Evolutionary conservation across 2,888 invertebrate species (phyloP).

Genomic region (Ophion costatus): DNA sequence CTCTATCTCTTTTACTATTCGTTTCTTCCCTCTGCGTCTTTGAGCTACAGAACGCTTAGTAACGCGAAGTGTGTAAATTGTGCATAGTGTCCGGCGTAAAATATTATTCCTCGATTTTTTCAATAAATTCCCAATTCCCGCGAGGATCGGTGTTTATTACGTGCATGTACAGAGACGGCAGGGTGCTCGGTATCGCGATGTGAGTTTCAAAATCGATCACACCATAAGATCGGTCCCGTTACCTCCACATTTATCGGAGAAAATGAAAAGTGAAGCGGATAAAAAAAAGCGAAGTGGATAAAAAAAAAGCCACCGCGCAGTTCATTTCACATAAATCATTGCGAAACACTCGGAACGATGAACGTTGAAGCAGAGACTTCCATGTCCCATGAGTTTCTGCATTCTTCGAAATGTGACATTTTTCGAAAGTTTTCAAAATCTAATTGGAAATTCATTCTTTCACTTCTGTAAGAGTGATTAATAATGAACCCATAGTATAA

Average conservation of each 20-base stretch:
- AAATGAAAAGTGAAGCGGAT: neutral
- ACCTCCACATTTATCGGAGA: neutral
- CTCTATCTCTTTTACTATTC: slow-evolving; percentile 2
- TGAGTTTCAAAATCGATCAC: slow-evolving; percentile 8
- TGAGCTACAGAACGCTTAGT: slow-evolving; percentile 20
- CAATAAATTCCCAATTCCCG: slow-evolving; percentile 16
- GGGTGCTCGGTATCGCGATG: slow-evolving; percentile 5
- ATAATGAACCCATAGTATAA: too few relatives aligned
- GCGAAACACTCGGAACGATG: neutral
- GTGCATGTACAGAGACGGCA: neutral
- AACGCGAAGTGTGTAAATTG: slow-evolving; percentile 28
- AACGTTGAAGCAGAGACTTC: too few relatives aligned
- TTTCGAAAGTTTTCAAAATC: neutral
- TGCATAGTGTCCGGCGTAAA: slow-evolving; percentile 8
- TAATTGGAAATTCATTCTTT: neutral
- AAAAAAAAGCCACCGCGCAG: too few relatives aligned
- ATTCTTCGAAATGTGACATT: neutral
- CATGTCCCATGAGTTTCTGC: too few relatives aligned
- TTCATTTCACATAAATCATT: neutral
- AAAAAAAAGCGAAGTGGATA: neutral
- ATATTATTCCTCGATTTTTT: slow-evolving; percentile 39
- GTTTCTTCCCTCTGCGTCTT: neutral
- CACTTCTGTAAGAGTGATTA: too few relatives aligned
- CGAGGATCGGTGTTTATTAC: neutral
- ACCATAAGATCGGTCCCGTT: neutral